Base-by-base conservation (phyloP, 2,888 invertebrate genomes). In the Yponomeuta cagnagella region DNA sequence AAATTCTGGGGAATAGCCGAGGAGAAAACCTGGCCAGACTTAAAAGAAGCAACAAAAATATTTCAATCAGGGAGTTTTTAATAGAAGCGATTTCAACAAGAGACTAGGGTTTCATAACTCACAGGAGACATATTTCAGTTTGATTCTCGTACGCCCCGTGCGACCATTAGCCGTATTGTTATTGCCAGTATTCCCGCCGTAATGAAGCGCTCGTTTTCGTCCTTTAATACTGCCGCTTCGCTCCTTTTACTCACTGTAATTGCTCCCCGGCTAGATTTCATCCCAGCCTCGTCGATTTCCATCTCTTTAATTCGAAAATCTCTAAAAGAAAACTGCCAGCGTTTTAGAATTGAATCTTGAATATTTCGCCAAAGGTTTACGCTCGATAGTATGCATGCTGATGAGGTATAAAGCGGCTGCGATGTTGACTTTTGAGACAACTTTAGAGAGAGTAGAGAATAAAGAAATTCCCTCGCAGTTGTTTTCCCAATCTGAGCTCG, bases 121-220 rank as follows among this genome's bases (percentile, higher is more conserved):
- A 80, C 75, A 74, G 76, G 78, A 79, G 81, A 79, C 81, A 81
- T 79, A 82, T 85, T 86, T 88, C 85, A 82, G 79, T 33, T 58
- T 83, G 83, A 52, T 52, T 76, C 79, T 80, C 82, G 84, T 78
- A 48, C 48, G 71, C 37, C 43, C 43, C 31, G 68, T 33, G 71
- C 72, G 48, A 78, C 89, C 87, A 89, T 92, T 92, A 90, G 84
- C 84, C 81, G 87, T 89, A 91, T 91, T 92, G 91, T 91, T 92
- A 92, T 91, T 88, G 83, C 88, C 85, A 80, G 84, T 86, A 87
- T 89, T 89, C 80, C 77, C 82, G 52, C 52, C 80, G 90, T 90
- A 90, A 92, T 91, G 89, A 90, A 89, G 81, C 84, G 88, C 86
- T 88, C 90, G 88, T 90, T 90, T 87, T 87, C 89, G 85, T 87